Base-by-base conservation (phyloP, 2,797 vertebrate genomes). In the Garrulus glandarius region DNA sequence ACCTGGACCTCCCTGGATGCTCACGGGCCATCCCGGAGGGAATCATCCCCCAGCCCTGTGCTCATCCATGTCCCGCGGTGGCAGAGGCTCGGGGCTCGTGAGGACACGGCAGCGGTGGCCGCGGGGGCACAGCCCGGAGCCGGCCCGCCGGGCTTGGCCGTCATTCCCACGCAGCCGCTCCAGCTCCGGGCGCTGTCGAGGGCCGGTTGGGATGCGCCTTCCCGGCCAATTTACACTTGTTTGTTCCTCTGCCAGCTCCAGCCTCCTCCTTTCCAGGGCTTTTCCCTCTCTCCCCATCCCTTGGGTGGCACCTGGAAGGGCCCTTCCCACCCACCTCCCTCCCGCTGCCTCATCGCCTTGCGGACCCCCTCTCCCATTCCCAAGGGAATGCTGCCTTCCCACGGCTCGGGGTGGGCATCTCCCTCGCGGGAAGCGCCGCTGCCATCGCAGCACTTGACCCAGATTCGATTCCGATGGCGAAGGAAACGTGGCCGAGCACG, bases 201-300 rank as follows among this genome's bases (percentile, higher is more conserved):
- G 77, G 41, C 69, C 11, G 1, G 23, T 23, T 1, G 52, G 90
- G 91, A 75, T 10, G 34, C 0, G 15, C 37, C 61, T 80, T 68
- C 80, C 76, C 21, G 1, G 87, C 74, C 75, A 75, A 82, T 82
- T 89, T 34, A 11, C 30, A 26, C 67, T 75, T 7, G 3, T 44
- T 72, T 79, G 63, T 72, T 94, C 92, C 92, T 56, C 75, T 89
- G 92, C 92, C 92, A 91, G 82, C 78, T 68, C 29, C 55, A 3
- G 65, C 93, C 72, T 84, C 52, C 52, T 71, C 37, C 46, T 59
- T 53, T 4, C n/a, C 8, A 11, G 32, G 0, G 26, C 47, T 32
- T 47, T 39, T 44, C 27, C 55, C 41, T 19, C 41, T n/a, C 24
- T 60, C 26, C 23, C 16, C 43, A 13, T 24, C 8, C 36, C 47